Evolutionary conservation across 2,888 invertebrate species (phyloP).

Genomic region (Arge pagana): DNA sequence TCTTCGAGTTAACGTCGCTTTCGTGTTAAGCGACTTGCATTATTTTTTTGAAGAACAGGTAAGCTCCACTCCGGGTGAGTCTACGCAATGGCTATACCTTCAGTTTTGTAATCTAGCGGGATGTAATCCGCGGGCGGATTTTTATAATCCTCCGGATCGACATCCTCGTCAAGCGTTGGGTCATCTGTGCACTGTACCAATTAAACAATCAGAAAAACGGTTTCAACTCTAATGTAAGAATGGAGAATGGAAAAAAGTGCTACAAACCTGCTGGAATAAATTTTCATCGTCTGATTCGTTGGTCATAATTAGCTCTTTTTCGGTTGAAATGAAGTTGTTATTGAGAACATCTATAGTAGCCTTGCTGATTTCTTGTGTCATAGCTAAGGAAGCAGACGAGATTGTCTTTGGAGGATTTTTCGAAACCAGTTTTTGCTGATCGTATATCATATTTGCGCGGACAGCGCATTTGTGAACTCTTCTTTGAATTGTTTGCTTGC

Average conservation of each 20-base stretch:
- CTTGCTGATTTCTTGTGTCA: not conserved
- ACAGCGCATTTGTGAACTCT: not conserved
- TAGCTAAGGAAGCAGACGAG: not conserved
- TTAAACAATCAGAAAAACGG: not conserved
- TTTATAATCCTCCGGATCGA: slow-evolving; percentile 1
- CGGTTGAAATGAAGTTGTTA: not conserved
- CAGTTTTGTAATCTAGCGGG: slow-evolving; percentile 10
- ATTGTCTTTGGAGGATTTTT: not conserved
- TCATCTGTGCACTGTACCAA: not conserved
- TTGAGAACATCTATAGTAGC: not conserved
- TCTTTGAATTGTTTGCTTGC: not conserved
- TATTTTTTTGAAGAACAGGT: slow-evolving; percentile 4
- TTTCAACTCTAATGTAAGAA: too few relatives aligned
- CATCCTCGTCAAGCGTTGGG: not conserved
- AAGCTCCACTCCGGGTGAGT: slow-evolving; percentile 22
- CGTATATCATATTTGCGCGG: not conserved
- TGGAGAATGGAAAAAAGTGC: not conserved
- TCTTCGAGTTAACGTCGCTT: slow-evolving; percentile 17
- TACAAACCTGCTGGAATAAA: not conserved
- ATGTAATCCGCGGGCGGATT: slow-evolving; percentile 1
- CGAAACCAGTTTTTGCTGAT: not conserved
- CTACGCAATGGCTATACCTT: slow-evolving; percentile 8
- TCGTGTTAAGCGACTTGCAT: slow-evolving; percentile 9
- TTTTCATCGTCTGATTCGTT: not conserved
- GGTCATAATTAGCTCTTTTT: not conserved